Base-by-base conservation (phyloP, 2,113 vertebrate genomes). In the Sapajus apella region DNA sequence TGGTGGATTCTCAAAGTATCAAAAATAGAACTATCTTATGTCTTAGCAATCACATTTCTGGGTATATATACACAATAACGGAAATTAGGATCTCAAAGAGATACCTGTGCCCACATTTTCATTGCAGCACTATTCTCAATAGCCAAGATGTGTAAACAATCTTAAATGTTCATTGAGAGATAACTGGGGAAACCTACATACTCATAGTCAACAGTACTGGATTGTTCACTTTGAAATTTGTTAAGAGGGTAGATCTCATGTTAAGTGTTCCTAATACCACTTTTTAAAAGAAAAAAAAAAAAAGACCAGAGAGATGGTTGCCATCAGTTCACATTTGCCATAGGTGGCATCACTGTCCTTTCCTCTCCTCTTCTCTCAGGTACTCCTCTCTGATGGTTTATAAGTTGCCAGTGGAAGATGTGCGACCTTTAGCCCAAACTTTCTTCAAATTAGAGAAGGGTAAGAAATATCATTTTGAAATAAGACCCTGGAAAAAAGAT, bases 321-420 rank as follows among this genome's bases (percentile, higher is more conserved):
- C 12, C 13, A n/a, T 23, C 13, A 82, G n/a, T 82, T 75, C 27
- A 43, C 37, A 13, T 43, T 10, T 43, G 27, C 8, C 10, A 6
- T 21, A 30, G 6, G 16, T 14, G 25, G n/a, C 12, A 13, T 43
- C 45, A 50, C 76, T 50, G 40, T 75, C 40, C n/a, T 40, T 72
- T 30, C 23, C 2, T 18, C 9, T 18, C 16, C 55, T 88, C 27
- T 7, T 17, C 86, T 17, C 18, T 2, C 56, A 94, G 96, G 91
- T 92, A 50, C 75, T 95, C 96, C 0, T 90, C 88, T n/a, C 88
- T 96, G 84, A 76, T 56, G 66, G 94, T 94, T 75, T 96, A 94
- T 23, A 94, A 96, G 45, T 70, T 95, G 21, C 88, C 94, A 1
- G 20, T 96, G 56, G 73, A 95, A 61, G 91, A 92, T 2, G 96